Evolutionary conservation across 2,797 vertebrate genomes (phyloP).

Genomic region (Molossus molossus): DNA sequence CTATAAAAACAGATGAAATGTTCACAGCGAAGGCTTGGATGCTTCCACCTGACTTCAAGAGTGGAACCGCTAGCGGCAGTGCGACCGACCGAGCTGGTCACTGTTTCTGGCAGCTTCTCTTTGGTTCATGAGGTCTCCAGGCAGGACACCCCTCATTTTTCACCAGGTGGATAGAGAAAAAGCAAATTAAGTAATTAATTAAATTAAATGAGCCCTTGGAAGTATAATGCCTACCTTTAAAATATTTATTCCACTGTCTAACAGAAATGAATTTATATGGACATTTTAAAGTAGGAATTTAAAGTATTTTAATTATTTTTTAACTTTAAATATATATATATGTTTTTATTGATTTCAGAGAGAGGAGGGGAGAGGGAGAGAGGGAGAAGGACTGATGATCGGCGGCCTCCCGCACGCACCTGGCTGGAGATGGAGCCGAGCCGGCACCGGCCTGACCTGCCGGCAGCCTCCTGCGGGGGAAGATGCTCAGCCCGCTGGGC

Average conservation of each 20-base stretch:
- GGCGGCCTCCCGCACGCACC: too few relatives aligned
- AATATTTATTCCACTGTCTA: neutral
- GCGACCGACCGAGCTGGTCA: conserved; percentile 17
- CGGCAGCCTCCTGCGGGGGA: too few relatives aligned
- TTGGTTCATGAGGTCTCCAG: neutral
- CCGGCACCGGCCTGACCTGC: too few relatives aligned
- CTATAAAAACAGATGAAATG: conserved; percentile 72
- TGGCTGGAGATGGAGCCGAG: too few relatives aligned
- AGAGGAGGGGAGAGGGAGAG: too few relatives aligned
- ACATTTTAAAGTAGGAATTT: neutral
- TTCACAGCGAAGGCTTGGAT: conserved; percentile 55
- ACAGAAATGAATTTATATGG: neutral
- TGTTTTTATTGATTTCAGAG: too few relatives aligned
- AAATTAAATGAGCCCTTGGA: conserved; percentile 5
- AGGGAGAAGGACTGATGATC: too few relatives aligned
- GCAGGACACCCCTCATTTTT: neutral
- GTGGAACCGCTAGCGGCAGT: conserved; percentile 14
- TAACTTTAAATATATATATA: too few relatives aligned
- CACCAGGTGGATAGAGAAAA: conserved; percentile 24
- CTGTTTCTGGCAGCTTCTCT: neutral
- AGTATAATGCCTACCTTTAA: conserved; percentile 39
- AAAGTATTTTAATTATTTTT: neutral
- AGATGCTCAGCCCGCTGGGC: too few relatives aligned
- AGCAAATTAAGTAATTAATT: neutral
- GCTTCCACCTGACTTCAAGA: conserved; percentile 44